These are phyloP conservation scores for Protophormia terraenovae DNA, from an alignment of 2,888 invertebrate genomes.

Conservation along the genomic window DNA sequence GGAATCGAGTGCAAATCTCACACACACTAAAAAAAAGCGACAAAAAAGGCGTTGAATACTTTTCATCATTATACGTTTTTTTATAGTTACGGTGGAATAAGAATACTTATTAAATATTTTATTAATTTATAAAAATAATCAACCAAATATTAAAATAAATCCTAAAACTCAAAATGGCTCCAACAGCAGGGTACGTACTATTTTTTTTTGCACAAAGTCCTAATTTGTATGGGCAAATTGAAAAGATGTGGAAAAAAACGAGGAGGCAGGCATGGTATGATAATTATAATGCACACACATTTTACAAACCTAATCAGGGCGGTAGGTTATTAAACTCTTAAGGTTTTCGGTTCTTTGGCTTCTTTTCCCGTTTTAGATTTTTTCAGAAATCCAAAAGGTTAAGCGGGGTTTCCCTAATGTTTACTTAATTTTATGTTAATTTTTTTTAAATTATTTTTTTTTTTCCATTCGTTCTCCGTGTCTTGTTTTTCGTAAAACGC, in stretches of 20 bases:
- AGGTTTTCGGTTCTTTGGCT: conserved; percentile 19
- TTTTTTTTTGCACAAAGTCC: background rate
- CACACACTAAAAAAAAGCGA: conserved; percentile 29
- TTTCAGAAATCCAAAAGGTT: background rate
- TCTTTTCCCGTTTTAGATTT: conserved; percentile 8
- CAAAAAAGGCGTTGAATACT: conserved; percentile 60
- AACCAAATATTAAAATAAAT: conserved; percentile 45
- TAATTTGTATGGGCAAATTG: background rate
- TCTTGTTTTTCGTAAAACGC: conserved; percentile 6
- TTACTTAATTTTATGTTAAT: conserved; percentile 5
- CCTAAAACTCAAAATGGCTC: conserved; percentile 48
- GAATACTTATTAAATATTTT: conserved; percentile 27
- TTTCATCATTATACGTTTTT: conserved; percentile 38
- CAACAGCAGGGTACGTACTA: conserved; percentile 63
- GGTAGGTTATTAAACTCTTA: conserved; percentile 62
- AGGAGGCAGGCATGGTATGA: conserved; percentile 41
- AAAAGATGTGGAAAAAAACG: conserved; percentile 30
- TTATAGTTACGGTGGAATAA: conserved; percentile 44
- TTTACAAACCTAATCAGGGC: conserved; percentile 54
- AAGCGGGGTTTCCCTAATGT: background rate
- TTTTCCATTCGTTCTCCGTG: background rate
- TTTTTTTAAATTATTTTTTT: too few relatives aligned
- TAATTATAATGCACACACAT: conserved; percentile 42
- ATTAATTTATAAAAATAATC: conserved; percentile 2
- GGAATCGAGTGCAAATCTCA: conserved; percentile 32